A percentile compares a stretch with the other conserved stretches of the same genome.
Conservation (phyloP, 2,888 invertebrate genomes). For the Pediacus dermestoides region DNA sequence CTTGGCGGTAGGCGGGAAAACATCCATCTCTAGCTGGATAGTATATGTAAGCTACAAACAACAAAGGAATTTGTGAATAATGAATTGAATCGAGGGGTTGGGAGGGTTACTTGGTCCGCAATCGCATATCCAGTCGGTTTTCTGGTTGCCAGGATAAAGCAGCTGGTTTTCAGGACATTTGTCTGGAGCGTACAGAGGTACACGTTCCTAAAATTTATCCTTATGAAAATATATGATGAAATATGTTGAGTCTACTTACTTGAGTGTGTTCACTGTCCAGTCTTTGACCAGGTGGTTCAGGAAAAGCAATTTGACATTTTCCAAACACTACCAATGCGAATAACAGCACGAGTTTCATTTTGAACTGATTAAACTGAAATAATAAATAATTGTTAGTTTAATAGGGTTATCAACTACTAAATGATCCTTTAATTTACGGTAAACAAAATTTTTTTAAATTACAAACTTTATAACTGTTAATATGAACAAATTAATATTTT, state of each 20-base stretch:
- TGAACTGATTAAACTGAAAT: no score
- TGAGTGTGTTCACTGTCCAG: constrained; percentile 23
- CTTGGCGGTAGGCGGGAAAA: constrained; percentile 60
- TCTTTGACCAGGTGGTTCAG: constrained; percentile 25
- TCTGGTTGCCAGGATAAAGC: constrained; percentile 64
- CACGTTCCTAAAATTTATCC: constrained; percentile 22
- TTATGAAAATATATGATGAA: constrained; percentile 3
- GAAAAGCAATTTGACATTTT: constrained; percentile 25
- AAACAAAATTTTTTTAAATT: no score
- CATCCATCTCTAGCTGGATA: constrained; percentile 61
- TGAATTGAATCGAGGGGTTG: no score
- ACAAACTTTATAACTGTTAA: no score
- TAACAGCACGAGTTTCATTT: no score
- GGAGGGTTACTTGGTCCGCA: constrained; percentile 58
- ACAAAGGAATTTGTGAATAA: neutral
- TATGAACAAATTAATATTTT: no score
- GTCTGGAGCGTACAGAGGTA: constrained; percentile 49
- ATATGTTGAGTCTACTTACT: constrained; percentile 16
- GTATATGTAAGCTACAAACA: constrained; percentile 56
- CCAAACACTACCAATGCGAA: no score
- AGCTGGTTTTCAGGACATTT: constrained; percentile 62
- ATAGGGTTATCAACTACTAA: no score
- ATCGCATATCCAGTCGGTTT: constrained; percentile 61
- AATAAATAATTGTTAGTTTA: no score
- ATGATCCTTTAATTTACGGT: no score